A percentile compares a stretch with the other conserved stretches of the same genome.
phyloP scores from a whole-genome alignment of 2,888 invertebrate species.

The Caenorhabditis virilis region DNA sequence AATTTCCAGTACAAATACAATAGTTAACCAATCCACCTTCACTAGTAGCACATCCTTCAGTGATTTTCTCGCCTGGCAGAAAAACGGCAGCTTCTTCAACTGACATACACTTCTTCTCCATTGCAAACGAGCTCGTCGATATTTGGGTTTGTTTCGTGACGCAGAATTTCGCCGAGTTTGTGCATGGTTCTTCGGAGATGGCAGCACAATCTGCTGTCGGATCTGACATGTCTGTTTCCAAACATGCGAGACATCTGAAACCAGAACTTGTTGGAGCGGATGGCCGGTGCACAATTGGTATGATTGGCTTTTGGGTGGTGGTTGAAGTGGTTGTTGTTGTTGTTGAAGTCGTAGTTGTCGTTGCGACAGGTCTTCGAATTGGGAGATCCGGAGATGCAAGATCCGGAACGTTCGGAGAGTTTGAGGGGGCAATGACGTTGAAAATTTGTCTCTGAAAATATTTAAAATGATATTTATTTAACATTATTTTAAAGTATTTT shows the following conservation, averaged over 20 bases:
- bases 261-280: background rate
- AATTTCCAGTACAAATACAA: conserved; percentile 54
- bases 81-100: conserved; percentile 45
- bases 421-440: conserved; percentile 15
- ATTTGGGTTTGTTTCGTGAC: conserved; percentile 62
- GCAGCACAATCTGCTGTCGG: conserved; percentile 53
- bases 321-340: conserved; percentile 7
- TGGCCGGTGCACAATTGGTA: conserved; percentile 3
- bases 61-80: conserved; percentile 51
- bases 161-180: conserved; percentile 33
- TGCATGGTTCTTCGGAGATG: conserved; percentile 17
- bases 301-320: conserved; percentile 11
- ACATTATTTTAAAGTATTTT: background rate
- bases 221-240: conserved; percentile 43
- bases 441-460: conserved; percentile 30
- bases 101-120: conserved; percentile 59
- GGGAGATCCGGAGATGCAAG: conserved; percentile 32
- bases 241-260: conserved; percentile 29
- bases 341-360: conserved; percentile 8
- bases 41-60: conserved; percentile 53
- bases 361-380: conserved; percentile 12
- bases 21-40: conserved; percentile 60
- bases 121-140: conserved; percentile 51
- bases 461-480: background rate
- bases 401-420: conserved; percentile 17